These are phyloP conservation scores for Gerris lacustris DNA, from an alignment of 2,888 invertebrate species.

Conservation along the genomic window DNA sequence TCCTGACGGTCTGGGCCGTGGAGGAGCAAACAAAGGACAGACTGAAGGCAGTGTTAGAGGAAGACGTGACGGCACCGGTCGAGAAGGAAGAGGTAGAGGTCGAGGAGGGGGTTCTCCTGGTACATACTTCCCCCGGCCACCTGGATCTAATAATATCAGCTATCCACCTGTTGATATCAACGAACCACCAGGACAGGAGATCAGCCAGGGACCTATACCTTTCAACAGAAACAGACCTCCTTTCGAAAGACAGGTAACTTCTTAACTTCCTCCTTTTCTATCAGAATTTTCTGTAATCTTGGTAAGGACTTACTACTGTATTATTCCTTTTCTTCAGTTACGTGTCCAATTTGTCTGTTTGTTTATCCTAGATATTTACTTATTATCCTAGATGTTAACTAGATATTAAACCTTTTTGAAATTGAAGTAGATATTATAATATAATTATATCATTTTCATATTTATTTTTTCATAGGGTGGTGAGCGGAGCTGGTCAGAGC, in stretches of 20 bases:
- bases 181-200: not conserved
- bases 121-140: not conserved
- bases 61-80: slow-evolving; percentile 16
- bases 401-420: not conserved
- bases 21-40: slow-evolving; percentile 37
- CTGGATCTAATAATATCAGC: not conserved
- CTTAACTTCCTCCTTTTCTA: no score
- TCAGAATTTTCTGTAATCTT: no score
- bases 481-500: slow-evolving; percentile 41
- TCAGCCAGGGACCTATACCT: not conserved
- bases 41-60: slow-evolving; percentile 26
- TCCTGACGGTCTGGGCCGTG: slow-evolving; percentile 39
- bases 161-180: not conserved
- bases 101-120: not conserved
- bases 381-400: no score
- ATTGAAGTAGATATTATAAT: not conserved
- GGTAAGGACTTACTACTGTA: no score
- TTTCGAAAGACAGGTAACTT: not conserved
- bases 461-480: slow-evolving; percentile 20
- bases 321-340: no score
- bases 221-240: not conserved
- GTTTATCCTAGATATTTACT: no score
- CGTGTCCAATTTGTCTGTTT: no score
- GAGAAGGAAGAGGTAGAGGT: not conserved
- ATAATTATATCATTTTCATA: not conserved